Percentiles rank a stretch among this genome's conserved stretches.
phyloP scores from a whole-genome alignment of 30 jellyfish, hydroid and myxozoan species.

The Sanderia malayensis region DNA sequence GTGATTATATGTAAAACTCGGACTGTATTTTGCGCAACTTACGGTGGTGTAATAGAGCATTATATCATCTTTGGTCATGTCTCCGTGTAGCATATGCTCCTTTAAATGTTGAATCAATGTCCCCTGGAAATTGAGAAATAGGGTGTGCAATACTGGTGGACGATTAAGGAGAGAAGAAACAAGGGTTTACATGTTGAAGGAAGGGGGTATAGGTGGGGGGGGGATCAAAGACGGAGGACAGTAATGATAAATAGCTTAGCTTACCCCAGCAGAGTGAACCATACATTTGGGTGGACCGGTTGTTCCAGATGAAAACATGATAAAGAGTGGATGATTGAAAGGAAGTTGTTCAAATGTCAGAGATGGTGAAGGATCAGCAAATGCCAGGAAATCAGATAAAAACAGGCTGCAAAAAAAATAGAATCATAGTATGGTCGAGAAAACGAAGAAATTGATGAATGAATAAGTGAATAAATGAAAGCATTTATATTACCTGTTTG shows the following conservation, averaged over 20 bases:
- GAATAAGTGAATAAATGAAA: too few relatives aligned
- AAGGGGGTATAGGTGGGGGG: too few relatives aligned
- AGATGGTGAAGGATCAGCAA: constrained; percentile 50
- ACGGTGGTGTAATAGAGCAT: constrained; percentile 94
- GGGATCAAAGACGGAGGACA: too few relatives aligned
- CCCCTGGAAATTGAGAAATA: constrained; percentile 62
- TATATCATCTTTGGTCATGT: constrained; percentile 69
- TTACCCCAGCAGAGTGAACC: constrained; percentile 99
- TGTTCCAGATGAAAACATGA: constrained; percentile 99
- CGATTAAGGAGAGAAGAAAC: too few relatives aligned
- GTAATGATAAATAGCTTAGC: too few relatives aligned
- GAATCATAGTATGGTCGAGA: too few relatives aligned
- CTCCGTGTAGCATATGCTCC: constrained; percentile 97
- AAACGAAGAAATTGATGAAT: too few relatives aligned
- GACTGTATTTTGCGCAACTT: too few relatives aligned
- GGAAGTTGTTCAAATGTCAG: constrained; percentile 76
- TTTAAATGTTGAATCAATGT: constrained; percentile 89
- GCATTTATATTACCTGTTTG: constrained; percentile 82
- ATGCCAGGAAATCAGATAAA: constrained; percentile 61
- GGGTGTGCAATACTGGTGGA: too few relatives aligned
- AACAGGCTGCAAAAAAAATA: constrained; percentile 57
- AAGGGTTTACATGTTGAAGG: too few relatives aligned
- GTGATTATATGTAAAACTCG: too few relatives aligned
- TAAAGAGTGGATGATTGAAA: constrained; percentile 90
- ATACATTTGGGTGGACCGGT: constrained; percentile 98